Base-by-base conservation (phyloP, 1,140 invertebrate genomes). In the Teleopsis dalmanni region DNA sequence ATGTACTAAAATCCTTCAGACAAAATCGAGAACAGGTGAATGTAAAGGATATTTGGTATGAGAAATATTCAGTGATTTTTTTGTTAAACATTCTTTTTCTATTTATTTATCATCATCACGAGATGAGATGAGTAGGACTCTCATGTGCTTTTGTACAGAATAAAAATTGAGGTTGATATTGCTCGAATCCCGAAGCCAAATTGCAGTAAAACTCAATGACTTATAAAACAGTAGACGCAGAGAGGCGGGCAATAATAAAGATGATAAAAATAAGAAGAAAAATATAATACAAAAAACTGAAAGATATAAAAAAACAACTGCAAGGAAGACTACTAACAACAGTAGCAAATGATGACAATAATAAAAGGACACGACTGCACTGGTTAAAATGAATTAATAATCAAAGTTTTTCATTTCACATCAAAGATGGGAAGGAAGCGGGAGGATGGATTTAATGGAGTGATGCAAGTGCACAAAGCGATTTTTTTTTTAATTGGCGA, bases 321-420 rank as follows among this genome's bases (percentile, higher is more conserved):
- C 33, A 11, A 7, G n/a, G 14, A 10, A 22, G 6, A 4, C 25
- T 13, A 27, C 22, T 18, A 19, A 11, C 22, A 27, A 42, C 41
- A 31, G 26, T 4, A 9, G 41, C 14, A 29, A 18, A 19, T 19
- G 23, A 27, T 13, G 27, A 16, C 23, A 29, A 42, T 6, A 29
- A 31, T 8, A 10, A 43, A 21, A 29, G 18, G 14, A 42, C 3
- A 11, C 29, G 40, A n/a, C 40, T 27, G 22, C 18, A 29, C 31
- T 43, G 41, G 25, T 27, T n/a, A 26, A 21, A 43, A 43, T 43
- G 16, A 43, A 43, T 43, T 43, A 43, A 43, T 43, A 43, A 43
- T 43, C 41, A 43, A 27, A 18, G 27, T 27, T 29, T 43, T 43
- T 25, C 31, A 25, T 43, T 16, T 8, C 41, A 27, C 14, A 19